Evolutionary conservation across 2,888 invertebrate species (phyloP).

Genomic region (Cantharis lateralis): DNA sequence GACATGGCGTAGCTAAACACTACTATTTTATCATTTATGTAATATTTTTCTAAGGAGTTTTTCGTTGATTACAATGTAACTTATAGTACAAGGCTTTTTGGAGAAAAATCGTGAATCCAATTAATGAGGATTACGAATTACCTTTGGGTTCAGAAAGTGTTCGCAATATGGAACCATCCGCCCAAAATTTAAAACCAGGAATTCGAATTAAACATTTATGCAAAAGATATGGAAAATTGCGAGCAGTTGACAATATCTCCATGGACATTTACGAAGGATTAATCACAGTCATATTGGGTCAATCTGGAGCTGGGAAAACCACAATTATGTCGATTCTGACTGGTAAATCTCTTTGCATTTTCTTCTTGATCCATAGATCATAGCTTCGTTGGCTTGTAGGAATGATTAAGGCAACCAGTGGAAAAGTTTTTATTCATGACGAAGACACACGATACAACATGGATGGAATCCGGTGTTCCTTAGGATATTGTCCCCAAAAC

Average conservation of each 20-base stretch:
- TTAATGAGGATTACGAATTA: not conserved
- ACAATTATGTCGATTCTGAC: conserved; percentile 74
- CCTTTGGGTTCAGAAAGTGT: not conserved
- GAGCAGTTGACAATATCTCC: conserved; percentile 72
- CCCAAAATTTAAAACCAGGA: not conserved
- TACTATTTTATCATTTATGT: not conserved
- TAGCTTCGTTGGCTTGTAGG: conserved; percentile 56
- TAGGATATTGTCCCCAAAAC: conserved; percentile 92
- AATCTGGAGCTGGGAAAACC: conserved; percentile 59
- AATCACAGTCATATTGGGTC: conserved; percentile 84
- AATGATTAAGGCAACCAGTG: conserved; percentile 71
- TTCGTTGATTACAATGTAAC: not conserved
- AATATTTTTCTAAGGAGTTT: not conserved
- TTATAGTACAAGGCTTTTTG: not conserved
- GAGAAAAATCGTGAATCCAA: not conserved
- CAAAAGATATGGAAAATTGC: conserved; percentile 53
- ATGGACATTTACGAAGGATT: conserved; percentile 80
- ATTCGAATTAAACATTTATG: conserved; percentile 48
- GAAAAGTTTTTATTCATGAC: conserved; percentile 72
- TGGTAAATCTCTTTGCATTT: conserved; percentile 49
- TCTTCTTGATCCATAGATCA: not conserved
- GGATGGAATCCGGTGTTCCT: conserved; percentile 67
- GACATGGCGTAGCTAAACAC: not conserved
- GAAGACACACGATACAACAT: conserved; percentile 72
- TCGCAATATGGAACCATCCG: not conserved